These are phyloP conservation scores for Charina bottae DNA, from an alignment of 2,113 vertebrate species.

Conservation along the genomic window DNA sequence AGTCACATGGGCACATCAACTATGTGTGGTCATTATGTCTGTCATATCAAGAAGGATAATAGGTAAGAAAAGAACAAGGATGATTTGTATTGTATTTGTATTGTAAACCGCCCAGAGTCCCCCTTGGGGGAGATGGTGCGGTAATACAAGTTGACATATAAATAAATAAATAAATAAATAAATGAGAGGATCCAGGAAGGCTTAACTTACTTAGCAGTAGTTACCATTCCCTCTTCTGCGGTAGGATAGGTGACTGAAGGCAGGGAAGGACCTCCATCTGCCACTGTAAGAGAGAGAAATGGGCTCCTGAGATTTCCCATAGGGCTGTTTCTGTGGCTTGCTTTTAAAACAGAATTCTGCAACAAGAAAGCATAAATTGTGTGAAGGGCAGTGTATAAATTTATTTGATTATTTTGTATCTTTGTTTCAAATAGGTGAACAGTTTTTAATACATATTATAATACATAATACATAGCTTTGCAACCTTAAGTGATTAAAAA, in stretches of 20 bases:
- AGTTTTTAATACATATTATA: background rate
- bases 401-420: background rate
- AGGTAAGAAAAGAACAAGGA: conserved; percentile 73
- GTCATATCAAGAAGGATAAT: conserved; percentile 98
- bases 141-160: no score
- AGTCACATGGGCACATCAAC: conserved; percentile 99
- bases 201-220: background rate
- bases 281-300: background rate
- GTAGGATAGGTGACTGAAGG: background rate
- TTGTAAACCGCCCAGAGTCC: no score
- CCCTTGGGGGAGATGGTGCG: no score
- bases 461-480: no score
- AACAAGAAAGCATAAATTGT: background rate
- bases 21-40: conserved; percentile 98
- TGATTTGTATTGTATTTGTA: no score
- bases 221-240: background rate
- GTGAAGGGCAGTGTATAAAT: background rate
- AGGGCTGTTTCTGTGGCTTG: background rate
- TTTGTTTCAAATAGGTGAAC: background rate
- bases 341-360: background rate
- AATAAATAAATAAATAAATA: no score
- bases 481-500: background rate
- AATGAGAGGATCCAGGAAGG: background rate
- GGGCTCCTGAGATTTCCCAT: background rate
- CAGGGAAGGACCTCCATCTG: no score